phyloP scores from a whole-genome alignment of 2,113 vertebrate species.

The Dunckerocampus dactyliophorus region DNA sequence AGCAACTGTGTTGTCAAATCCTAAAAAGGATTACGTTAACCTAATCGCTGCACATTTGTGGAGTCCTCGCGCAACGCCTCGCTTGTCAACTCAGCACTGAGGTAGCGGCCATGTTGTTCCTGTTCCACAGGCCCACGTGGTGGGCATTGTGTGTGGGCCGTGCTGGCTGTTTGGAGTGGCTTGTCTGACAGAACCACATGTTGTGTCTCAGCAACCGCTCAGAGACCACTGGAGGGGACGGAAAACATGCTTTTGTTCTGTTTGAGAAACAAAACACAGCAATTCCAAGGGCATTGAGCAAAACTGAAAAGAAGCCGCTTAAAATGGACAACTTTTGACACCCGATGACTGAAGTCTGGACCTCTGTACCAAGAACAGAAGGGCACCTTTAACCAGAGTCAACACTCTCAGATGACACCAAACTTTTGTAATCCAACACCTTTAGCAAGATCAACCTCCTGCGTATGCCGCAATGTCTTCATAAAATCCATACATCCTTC shows the following conservation, averaged over 20 bases:
- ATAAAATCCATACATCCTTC: too few species aligned
- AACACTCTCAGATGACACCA: too few species aligned
- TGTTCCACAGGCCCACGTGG: slow-evolving; percentile 13
- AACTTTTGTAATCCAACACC: too few species aligned
- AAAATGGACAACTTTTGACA: too few species aligned
- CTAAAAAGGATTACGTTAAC: not conserved
- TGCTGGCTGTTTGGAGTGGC: slow-evolving; percentile 37
- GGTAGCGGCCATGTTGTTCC: slow-evolving; percentile 4
- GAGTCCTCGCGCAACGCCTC: too few species aligned
- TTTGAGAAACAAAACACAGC: slow-evolving; percentile 33
- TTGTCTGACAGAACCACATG: slow-evolving; percentile 42
- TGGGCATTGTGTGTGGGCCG: not conserved
- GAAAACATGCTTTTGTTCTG: slow-evolving; percentile 2
- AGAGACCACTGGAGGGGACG: slow-evolving; percentile 5
- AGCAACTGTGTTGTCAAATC: slow-evolving; percentile 17
- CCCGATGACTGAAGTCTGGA: too few species aligned
- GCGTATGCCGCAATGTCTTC: too few species aligned
- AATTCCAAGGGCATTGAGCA: not conserved
- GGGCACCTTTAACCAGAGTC: too few species aligned
- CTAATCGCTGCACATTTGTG: not conserved
- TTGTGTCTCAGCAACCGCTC: slow-evolving; percentile 53
- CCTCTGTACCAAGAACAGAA: too few species aligned
- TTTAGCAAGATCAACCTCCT: too few species aligned
- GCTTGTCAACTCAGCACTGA: too few species aligned
- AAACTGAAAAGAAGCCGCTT: too few species aligned